These are phyloP conservation scores for Parauchenoglanis ngamensis DNA, from an alignment of 2,797 vertebrate species.

Conservation along the genomic window DNA sequence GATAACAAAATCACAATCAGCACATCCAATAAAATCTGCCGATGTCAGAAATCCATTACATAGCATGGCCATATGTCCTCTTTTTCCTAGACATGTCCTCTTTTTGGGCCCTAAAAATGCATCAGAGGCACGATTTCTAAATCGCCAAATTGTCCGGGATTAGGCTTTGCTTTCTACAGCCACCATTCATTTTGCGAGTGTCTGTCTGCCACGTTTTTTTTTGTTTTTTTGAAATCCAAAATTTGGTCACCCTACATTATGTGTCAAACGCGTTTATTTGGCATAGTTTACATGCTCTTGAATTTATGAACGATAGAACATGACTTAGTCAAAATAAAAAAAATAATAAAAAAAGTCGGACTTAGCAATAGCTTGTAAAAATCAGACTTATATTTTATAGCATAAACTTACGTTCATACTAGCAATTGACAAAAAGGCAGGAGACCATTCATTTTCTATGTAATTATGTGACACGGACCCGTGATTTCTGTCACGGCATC, in stretches of 20 bases:
- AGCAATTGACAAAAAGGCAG: background rate
- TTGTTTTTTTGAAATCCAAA: no score
- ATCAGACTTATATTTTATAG: background rate
- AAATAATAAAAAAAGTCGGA: no score
- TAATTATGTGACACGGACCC: background rate
- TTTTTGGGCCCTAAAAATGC: no score
- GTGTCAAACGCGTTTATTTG: background rate
- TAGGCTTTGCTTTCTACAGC: no score
- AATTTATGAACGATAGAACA: background rate
- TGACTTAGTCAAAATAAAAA: background rate
- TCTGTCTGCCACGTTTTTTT: no score
- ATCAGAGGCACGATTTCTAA: no score
- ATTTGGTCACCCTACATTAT: no score
- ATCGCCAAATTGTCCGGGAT: no score
- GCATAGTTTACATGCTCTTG: background rate
- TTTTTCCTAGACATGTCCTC: no score
- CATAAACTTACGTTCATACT: background rate
- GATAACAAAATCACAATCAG: background rate
- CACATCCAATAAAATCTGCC: background rate
- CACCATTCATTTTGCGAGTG: no score
- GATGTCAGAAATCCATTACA: background rate
- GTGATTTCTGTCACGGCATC: background rate
- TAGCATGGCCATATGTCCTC: no score
- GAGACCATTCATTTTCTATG: background rate
- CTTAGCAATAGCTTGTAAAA: no score